Base-by-base conservation (phyloP, 2,888 invertebrate species). In the Metallyticus violacea region DNA sequence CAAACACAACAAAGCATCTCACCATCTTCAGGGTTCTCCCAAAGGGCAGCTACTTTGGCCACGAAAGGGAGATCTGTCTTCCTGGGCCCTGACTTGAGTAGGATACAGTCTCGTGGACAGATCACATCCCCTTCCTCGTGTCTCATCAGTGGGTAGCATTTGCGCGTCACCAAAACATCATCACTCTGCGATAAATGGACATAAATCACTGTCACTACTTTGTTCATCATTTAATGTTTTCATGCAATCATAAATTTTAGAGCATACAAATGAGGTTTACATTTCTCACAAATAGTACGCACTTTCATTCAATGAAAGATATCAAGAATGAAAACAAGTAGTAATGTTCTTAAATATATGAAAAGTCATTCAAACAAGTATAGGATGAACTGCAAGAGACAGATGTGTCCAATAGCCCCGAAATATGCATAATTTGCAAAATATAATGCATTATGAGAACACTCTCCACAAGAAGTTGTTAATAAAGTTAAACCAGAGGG, bases 11-110 rank as follows among this genome's bases (percentile, higher is more conserved):
- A 29, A 6, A 26, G 1, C 7, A 25, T 26, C 93, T 93, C 91
- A 97, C 98, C 98, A 92, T 97, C 97, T 86, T 97, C 96, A 3
- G 97, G 97, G 93, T 98, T 97, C 92, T 98, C 98, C 98, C 98
- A 99, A 62, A 99, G 94, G 87, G 97, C 96, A 85, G 97, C 97
- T 88, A 99, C 97, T 93, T 98, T 97, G 84, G 99, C 99, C 85
- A 99, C 97, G 92, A 96, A 99, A 28, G 99, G 99, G 89, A 98
- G 94, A 91, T 98, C 97, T 89, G 96, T 97, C 90, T 95, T 96
- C 90, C 94, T 95, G 90, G 93, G 94, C 85, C 97, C 97, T 80
- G 98, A 97, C 89, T 97, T 96, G 89, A 99, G 93, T 87, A 99
- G 94, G 86, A 99, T 97, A 92, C 98, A 98, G 93, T 99, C 99